phyloP scores from a whole-genome alignment of 2,113 vertebrate genomes.

The Carassius carassius region DNA sequence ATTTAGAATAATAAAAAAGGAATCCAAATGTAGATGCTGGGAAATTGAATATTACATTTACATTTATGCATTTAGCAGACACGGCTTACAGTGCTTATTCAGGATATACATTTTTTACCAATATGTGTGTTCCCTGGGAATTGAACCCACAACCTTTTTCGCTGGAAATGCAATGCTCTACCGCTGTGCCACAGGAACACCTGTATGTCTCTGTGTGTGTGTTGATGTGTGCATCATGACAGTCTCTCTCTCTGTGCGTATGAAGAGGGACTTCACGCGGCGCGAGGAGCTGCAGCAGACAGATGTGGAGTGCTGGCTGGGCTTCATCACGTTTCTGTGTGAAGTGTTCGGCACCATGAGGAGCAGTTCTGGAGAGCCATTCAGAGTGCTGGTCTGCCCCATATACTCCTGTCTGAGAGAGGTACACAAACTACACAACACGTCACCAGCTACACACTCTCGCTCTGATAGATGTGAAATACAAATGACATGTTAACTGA shows the following conservation, averaged over 20 bases:
- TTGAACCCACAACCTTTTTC: no score
- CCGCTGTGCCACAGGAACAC: no score
- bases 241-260: constrained; percentile 21
- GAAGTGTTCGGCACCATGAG: constrained; percentile 97
- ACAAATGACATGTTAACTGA: neutral
- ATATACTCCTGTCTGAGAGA: constrained; percentile 98
- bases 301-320: constrained; percentile 94
- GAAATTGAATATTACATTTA: no score
- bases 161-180: no score
- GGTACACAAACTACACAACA: constrained; percentile 70
- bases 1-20: no score
- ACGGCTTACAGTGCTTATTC: no score
- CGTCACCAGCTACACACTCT: neutral
- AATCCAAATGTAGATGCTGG: no score
- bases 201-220: neutral
- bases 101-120: no score
- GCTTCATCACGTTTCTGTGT: constrained; percentile 98
- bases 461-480: neutral
- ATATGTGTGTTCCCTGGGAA: no score
- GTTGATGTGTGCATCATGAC: neutral
- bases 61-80: no score
- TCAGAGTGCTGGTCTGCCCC: constrained; percentile 93
- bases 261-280: constrained; percentile 90
- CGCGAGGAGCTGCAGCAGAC: constrained; percentile 88
- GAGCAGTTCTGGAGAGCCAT: constrained; percentile 92